Evolutionary conservation across 1,140 invertebrate genomes (phyloP).

Genomic region (Drosophila mauritiana): DNA sequence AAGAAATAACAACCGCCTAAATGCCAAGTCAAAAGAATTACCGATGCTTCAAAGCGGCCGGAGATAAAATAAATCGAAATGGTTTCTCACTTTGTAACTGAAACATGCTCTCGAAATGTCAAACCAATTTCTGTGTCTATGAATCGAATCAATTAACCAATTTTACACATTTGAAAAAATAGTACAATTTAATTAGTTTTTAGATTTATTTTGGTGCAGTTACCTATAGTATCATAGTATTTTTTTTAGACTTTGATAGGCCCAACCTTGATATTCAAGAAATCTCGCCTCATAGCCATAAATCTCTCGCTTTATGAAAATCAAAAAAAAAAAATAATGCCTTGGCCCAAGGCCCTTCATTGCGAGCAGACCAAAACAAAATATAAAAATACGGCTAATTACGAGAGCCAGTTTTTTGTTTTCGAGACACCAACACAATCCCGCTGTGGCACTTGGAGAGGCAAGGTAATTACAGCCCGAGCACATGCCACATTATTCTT

Average conservation of each 20-base stretch:
- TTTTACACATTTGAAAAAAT: background rate
- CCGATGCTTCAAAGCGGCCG: conserved; percentile 1
- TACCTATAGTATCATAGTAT: background rate
- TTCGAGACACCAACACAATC: conserved; percentile 26
- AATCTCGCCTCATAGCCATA: conserved; percentile 22
- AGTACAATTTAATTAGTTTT: background rate
- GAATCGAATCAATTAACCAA: background rate
- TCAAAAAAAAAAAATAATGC: conserved; percentile 49
- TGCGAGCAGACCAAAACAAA: conserved; percentile 7
- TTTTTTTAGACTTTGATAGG: conserved; percentile 4
- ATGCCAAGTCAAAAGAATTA: conserved; percentile 50
- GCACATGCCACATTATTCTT: conserved; percentile 82
- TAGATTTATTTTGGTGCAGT: background rate
- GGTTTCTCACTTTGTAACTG: background rate
- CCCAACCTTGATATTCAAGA: conserved; percentile 60
- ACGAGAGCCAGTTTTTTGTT: conserved; percentile 51
- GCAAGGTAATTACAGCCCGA: conserved; percentile 66
- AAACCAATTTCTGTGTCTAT: background rate
- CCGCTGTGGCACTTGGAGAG: conserved; percentile 12
- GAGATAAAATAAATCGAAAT: conserved; percentile 12
- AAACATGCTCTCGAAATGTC: conserved; percentile 17
- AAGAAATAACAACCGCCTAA: conserved; percentile 36
- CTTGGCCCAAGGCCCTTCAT: conserved; percentile 69
- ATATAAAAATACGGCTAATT: conserved; percentile 72
- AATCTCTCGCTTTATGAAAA: conserved; percentile 62